Evolutionary conservation across 2,888 invertebrate genomes (phyloP).

Genomic region (Podabrus alpinus): DNA sequence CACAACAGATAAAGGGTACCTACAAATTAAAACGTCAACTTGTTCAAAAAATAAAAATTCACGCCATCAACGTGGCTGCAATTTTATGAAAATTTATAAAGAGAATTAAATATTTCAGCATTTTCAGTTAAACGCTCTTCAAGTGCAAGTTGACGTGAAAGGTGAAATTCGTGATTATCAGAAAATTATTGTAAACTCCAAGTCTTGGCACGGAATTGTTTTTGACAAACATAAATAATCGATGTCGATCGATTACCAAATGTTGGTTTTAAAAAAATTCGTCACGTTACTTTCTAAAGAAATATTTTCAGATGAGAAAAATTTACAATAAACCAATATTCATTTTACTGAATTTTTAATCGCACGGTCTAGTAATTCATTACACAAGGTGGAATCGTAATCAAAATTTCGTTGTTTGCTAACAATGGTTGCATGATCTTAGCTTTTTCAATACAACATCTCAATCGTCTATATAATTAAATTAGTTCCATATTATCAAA

Average conservation of each 20-base stretch:
- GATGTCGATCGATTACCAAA: neutral
- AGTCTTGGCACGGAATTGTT: neutral
- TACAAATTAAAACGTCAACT: neutral
- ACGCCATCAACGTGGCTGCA: neutral
- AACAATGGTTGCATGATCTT: neutral
- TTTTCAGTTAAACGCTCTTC: neutral
- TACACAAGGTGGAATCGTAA: neutral
- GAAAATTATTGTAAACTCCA: neutral
- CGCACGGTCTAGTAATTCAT: neutral
- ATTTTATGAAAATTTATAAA: neutral
- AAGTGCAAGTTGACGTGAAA: neutral
- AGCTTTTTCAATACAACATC: neutral
- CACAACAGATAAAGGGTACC: neutral
- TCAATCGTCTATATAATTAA: neutral
- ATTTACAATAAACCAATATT: neutral
- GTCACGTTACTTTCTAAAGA: neutral
- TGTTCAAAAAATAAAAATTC: neutral
- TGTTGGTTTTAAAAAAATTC: neutral
- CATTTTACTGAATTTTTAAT: neutral
- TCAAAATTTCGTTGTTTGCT: neutral
- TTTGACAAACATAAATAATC: neutral
- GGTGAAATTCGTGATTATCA: conserved; percentile 3
- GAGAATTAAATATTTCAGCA: neutral
- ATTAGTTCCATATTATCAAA: neutral
- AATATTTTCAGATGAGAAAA: neutral